Percentiles rank a stretch among this genome's conserved stretches.
phyloP scores from a whole-genome alignment of 2,797 vertebrate species.

The Phataginus tricuspis region DNA sequence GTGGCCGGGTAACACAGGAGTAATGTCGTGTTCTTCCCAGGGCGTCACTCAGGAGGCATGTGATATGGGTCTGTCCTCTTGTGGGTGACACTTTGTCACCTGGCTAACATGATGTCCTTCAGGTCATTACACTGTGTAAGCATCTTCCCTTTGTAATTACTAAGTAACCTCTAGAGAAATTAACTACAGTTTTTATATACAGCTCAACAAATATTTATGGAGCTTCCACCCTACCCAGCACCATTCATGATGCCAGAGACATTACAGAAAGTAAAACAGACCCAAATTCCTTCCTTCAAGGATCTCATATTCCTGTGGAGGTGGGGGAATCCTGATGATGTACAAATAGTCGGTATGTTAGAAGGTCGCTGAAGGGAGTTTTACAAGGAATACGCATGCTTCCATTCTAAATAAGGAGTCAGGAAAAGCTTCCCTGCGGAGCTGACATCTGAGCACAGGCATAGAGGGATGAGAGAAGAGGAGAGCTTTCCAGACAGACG shows the following conservation, averaged over 20 bases:
- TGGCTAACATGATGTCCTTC: neutral
- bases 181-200: neutral
- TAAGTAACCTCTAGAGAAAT: neutral
- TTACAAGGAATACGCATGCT: neutral
- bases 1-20: neutral
- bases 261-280: neutral
- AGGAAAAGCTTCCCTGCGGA: neutral
- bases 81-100: neutral
- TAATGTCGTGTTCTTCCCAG: neutral
- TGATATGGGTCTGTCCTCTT: neutral
- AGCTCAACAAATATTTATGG: neutral
- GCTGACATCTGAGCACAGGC: neutral
- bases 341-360: neutral
- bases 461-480: neutral
- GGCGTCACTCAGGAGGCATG: neutral
- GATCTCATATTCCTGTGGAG: neutral
- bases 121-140: neutral
- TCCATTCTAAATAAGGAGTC: neutral
- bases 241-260: neutral
- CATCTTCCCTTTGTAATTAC: neutral
- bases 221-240: neutral
- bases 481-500: neutral
- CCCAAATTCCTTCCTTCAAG: neutral
- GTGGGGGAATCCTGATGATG: neutral
- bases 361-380: neutral